Percentiles rank a stretch among this genome's conserved stretches.
phyloP scores from a whole-genome alignment of 2,797 vertebrate genomes.

The Phataginus tetradactyla region DNA sequence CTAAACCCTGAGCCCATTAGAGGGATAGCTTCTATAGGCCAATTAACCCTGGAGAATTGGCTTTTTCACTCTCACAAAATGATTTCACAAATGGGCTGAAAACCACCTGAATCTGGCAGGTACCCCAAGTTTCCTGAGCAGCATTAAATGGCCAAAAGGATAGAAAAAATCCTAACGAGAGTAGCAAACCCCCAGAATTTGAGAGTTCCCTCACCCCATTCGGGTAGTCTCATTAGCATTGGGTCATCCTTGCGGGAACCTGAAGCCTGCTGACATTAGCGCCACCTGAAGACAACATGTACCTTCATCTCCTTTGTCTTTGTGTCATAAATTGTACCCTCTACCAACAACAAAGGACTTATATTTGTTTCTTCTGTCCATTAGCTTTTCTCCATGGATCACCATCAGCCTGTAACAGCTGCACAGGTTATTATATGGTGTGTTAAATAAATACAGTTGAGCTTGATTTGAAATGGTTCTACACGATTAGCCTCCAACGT shows the following conservation, averaged over 20 bases:
- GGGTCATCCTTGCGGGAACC: background rate
- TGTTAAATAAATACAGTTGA: background rate
- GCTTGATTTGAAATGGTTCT: conserved; percentile 26
- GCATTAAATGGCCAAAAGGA: background rate
- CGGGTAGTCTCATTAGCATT: background rate
- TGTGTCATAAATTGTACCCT: background rate
- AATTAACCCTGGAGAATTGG: background rate
- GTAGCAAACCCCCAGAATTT: background rate
- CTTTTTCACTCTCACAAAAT: background rate
- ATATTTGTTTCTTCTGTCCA: background rate
- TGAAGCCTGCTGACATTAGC: background rate
- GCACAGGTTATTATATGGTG: background rate
- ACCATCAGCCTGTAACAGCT: background rate
- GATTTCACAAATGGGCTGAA: background rate
- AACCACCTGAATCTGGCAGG: background rate
- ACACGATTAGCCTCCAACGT: background rate
- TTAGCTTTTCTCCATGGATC: background rate
- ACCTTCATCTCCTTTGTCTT: background rate
- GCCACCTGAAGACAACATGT: background rate
- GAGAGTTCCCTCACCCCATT: background rate
- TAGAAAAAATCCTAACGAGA: background rate
- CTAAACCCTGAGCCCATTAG: background rate
- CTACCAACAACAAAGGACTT: background rate
- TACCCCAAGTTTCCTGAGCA: background rate
- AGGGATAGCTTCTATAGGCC: background rate